A percentile compares a stretch with the other conserved stretches of the same genome.
phyloP scores from a whole-genome alignment of 2,113 vertebrate genomes.

The Nothoprocta pentlandii region DNA sequence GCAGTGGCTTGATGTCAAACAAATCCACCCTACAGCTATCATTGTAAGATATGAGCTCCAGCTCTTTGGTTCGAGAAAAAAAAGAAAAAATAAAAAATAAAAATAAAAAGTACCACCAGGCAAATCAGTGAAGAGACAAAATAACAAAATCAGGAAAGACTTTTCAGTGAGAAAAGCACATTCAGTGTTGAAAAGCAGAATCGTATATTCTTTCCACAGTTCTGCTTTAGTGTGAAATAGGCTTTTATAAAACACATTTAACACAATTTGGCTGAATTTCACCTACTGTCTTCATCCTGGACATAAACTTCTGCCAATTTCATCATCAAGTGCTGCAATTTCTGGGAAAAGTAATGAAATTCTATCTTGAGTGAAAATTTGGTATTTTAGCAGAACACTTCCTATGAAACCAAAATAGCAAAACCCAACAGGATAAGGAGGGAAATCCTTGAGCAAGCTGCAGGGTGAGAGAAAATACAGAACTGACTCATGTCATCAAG shows the following conservation, averaged over 20 bases:
- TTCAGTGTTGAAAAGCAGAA: background rate
- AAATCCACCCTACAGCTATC: background rate
- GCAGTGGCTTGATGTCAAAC: background rate
- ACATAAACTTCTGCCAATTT: background rate
- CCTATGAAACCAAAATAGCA: background rate
- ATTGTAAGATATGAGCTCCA: background rate
- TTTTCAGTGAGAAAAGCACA: background rate
- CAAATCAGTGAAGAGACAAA: background rate
- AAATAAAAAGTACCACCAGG: background rate
- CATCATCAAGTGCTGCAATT: background rate
- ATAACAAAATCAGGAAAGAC: background rate
- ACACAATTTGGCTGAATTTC: background rate
- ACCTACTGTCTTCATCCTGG: background rate
- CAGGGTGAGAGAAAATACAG: background rate
- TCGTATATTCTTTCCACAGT: background rate
- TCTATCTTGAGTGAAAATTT: background rate
- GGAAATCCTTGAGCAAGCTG: background rate
- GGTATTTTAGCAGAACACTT: background rate
- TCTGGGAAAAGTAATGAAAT: background rate
- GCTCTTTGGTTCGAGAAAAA: background rate
- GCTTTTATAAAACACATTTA: background rate
- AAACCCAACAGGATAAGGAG: background rate
- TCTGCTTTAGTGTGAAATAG: background rate
- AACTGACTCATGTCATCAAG: rapidly evolving
- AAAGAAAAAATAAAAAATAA: background rate